Percentiles rank a stretch among this genome's conserved stretches.
These are phyloP conservation scores for Cheilosia urbana DNA, from an alignment of 2,888 invertebrate species.

Conservation along the genomic window DNA sequence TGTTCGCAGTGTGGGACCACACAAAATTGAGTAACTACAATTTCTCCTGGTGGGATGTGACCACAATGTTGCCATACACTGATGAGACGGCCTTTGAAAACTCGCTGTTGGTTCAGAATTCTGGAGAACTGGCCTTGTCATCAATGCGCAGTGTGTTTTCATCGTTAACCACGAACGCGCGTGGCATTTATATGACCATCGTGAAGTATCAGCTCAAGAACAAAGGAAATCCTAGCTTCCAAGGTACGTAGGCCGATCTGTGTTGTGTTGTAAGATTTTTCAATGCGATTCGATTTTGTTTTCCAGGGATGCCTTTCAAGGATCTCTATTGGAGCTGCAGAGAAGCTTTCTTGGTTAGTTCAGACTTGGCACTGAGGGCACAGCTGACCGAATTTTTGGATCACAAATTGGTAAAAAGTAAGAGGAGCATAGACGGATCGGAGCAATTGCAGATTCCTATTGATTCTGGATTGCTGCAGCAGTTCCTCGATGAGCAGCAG, in stretches of 20 bases:
- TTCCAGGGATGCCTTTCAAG: conserved; percentile 92
- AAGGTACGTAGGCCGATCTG: conserved; percentile 85
- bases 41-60: conserved; percentile 96
- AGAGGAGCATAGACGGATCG: conserved; percentile 91
- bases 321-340: conserved; percentile 93
- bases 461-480: conserved; percentile 88
- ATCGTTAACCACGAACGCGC: conserved; percentile 95
- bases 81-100: conserved; percentile 94
- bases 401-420: conserved; percentile 94
- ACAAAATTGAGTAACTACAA: conserved; percentile 92
- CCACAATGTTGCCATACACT: conserved; percentile 92
- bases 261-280: neutral
- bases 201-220: conserved; percentile 92
- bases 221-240: conserved; percentile 88
- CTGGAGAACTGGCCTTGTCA: conserved; percentile 91
- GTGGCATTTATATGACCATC: conserved; percentile 92
- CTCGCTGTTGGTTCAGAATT: conserved; percentile 91
- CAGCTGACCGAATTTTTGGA: conserved; percentile 98
- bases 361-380: conserved; percentile 94
- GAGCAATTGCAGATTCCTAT: conserved; percentile 93
- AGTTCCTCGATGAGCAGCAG: conserved; percentile 87
- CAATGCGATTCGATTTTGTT: neutral
- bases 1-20: conserved; percentile 93
- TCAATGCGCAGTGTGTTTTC: conserved; percentile 95
- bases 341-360: conserved; percentile 95